phyloP scores from a whole-genome alignment of 2,113 vertebrate species.

The Mormyrus lacerda region DNA sequence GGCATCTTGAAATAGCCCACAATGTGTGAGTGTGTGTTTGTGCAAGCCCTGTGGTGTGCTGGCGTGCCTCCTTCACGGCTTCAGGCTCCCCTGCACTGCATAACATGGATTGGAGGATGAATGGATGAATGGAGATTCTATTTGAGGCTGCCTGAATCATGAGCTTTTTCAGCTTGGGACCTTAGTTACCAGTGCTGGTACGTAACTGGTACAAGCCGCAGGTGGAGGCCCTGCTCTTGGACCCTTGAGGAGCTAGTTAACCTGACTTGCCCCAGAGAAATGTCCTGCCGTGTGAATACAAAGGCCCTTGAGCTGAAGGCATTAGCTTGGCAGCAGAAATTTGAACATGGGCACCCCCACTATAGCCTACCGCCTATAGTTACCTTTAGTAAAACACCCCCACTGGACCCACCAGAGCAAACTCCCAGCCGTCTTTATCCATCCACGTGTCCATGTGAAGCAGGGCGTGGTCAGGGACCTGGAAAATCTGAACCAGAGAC shows the following conservation, averaged over 20 bases:
- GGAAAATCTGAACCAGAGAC: background rate
- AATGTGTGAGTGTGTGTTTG: conserved; percentile 4
- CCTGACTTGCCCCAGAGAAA: background rate
- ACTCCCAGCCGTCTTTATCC: background rate
- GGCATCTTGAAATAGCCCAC: background rate
- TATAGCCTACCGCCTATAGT: background rate
- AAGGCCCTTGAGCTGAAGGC: background rate
- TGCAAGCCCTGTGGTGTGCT: background rate
- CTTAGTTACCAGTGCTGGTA: background rate
- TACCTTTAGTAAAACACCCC: background rate
- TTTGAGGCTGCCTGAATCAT: background rate
- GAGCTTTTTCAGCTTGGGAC: background rate
- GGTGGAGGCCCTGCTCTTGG: background rate
- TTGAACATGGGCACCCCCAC: background rate
- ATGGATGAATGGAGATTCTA: background rate
- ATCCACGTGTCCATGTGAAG: background rate
- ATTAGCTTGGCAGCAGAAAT: background rate
- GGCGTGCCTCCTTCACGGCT: background rate
- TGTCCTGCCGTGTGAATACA: background rate
- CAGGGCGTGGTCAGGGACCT: background rate
- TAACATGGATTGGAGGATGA: background rate
- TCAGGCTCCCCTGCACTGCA: background rate
- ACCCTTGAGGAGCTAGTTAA: background rate
- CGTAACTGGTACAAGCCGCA: background rate
- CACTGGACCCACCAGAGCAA: background rate